Conservation (phyloP, 2,113 vertebrate genomes). For the Rana temporaria region DNA sequence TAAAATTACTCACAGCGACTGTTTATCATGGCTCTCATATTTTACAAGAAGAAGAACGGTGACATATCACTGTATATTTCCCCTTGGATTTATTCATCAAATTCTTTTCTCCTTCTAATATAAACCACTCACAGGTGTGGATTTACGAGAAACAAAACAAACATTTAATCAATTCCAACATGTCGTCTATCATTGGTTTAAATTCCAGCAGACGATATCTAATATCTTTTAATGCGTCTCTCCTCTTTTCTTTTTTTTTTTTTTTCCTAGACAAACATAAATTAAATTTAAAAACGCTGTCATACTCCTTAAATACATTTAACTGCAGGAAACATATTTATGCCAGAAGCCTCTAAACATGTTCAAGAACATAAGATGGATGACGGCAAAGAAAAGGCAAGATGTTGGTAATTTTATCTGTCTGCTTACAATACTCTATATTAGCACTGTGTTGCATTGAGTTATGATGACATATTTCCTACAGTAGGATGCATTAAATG, state of each 20-base stretch:
- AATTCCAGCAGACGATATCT: conserved; percentile 29
- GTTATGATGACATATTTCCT: conserved; percentile 60
- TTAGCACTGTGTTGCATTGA: conserved; percentile 65
- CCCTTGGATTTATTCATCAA: conserved; percentile 21
- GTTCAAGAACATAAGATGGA: conserved; percentile 76
- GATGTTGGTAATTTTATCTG: conserved; percentile 74
- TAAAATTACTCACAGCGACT: not conserved
- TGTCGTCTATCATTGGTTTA: conserved; percentile 24
- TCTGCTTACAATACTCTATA: conserved; percentile 66
- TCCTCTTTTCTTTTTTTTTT: not conserved
- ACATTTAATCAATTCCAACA: conserved; percentile 23
- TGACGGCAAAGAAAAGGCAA: conserved; percentile 73
- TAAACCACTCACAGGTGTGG: conserved; percentile 32
- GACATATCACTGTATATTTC: conserved; percentile 36
- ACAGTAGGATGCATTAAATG: not conserved
- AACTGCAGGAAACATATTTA: conserved; percentile 77
- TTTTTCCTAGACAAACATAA: conserved; percentile 54
- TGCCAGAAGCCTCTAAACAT: conserved; percentile 75
- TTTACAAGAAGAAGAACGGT: conserved; percentile 10
- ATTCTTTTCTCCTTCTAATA: conserved; percentile 15
- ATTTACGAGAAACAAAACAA: conserved; percentile 45
- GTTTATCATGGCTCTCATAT: conserved; percentile 24
- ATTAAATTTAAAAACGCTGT: conserved; percentile 72
- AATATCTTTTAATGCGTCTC: conserved; percentile 21
- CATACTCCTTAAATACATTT: conserved; percentile 78